phyloP scores from a whole-genome alignment of 2,888 invertebrate genomes.

The Parnassius apollo region DNA sequence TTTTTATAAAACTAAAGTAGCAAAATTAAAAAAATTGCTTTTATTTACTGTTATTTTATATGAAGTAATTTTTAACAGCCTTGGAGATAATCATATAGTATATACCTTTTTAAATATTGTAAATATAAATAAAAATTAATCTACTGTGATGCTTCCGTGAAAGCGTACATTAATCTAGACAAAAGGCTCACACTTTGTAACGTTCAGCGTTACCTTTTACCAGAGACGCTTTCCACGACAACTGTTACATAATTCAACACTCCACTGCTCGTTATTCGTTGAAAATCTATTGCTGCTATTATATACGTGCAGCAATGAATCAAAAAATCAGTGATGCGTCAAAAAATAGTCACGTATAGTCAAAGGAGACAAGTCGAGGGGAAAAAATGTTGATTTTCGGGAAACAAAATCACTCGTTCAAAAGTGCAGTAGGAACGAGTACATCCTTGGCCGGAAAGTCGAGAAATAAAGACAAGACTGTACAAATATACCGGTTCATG shows the following conservation, averaged over 20 bases:
- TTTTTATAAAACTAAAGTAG: no score
- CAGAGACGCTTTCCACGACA: constrained; percentile 42
- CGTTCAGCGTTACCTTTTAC: constrained; percentile 71
- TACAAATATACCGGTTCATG: constrained; percentile 30
- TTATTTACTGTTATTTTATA: no score
- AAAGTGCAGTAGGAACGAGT: constrained; percentile 65
- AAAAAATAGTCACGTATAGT: constrained; percentile 47
- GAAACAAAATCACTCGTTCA: constrained; percentile 51
- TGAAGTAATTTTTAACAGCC: no score
- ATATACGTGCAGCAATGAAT: constrained; percentile 41
- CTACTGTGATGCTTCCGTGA: constrained; percentile 21
- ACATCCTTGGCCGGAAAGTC: constrained; percentile 33
- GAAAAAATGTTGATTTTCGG: constrained; percentile 68
- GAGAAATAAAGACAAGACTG: constrained; percentile 31
- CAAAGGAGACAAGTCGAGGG: constrained; percentile 48
- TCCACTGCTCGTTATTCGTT: constrained; percentile 44
- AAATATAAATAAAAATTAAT: no score
- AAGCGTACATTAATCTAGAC: constrained; percentile 64
- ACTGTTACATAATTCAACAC: constrained; percentile 30
- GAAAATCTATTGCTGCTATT: neutral
- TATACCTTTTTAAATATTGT: no score
- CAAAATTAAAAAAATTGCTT: no score
- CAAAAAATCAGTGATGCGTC: constrained; percentile 20
- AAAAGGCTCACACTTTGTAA: constrained; percentile 80
- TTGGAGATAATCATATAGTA: no score